Evolutionary conservation across 2,797 vertebrate genomes (phyloP).

Genomic region (Centropyge bicolor): DNA sequence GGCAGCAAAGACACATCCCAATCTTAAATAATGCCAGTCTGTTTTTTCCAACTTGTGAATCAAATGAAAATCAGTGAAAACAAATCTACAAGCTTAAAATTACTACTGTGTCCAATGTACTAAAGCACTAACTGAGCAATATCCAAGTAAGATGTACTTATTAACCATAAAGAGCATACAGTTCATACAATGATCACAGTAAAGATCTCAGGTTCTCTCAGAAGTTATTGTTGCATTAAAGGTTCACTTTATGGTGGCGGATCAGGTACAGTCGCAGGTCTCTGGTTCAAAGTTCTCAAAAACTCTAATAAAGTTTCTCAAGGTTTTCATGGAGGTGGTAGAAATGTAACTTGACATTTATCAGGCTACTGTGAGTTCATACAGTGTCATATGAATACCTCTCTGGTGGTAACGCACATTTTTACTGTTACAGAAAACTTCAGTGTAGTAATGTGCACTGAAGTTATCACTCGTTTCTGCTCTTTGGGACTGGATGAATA

Average conservation of each 20-base stretch:
- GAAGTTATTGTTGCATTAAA: neutral
- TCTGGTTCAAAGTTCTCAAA: slow-evolving; percentile 36
- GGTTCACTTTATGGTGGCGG: neutral
- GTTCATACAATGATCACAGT: neutral
- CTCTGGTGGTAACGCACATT: slow-evolving; percentile 24
- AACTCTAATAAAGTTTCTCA: slow-evolving; percentile 9
- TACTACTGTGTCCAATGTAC: neutral
- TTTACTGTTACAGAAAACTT: slow-evolving; percentile 38
- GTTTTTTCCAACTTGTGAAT: neutral
- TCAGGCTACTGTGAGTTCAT: slow-evolving; percentile 15
- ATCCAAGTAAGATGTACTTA: slow-evolving; percentile 9
- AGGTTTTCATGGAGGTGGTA: neutral
- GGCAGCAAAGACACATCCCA: neutral
- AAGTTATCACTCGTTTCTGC: slow-evolving; percentile 37
- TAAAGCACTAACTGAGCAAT: slow-evolving; percentile 7
- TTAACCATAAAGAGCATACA: neutral
- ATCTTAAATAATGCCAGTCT: neutral
- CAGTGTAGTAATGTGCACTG: slow-evolving; percentile 25
- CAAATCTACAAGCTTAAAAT: neutral
- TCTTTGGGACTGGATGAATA: slow-evolving; percentile 47
- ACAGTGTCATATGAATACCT: slow-evolving; percentile 38
- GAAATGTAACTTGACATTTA: slow-evolving; percentile 12
- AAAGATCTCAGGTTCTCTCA: slow-evolving; percentile 8
- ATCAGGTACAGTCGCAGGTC: neutral
- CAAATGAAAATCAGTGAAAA: neutral